phyloP scores from a whole-genome alignment of 2,888 invertebrate species.

The Mesochorus sp. region DNA sequence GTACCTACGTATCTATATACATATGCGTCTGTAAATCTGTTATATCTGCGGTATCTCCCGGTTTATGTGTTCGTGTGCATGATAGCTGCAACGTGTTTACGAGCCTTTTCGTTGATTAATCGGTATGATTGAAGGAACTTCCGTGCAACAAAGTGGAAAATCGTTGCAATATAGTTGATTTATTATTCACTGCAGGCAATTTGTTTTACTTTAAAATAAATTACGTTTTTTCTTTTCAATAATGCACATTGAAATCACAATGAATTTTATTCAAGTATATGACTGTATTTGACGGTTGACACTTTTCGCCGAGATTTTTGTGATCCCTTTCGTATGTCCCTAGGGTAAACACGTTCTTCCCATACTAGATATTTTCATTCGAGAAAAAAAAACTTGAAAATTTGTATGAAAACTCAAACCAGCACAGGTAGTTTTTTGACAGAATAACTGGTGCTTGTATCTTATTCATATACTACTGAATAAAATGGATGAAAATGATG shows the following conservation, averaged over 20 bases:
- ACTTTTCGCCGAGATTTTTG: no score
- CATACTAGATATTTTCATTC: no score
- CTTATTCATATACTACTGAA: no score
- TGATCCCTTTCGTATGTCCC: no score
- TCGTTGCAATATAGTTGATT: background rate
- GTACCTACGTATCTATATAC: conserved; percentile 4
- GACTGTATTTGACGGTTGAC: no score
- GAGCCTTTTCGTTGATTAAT: background rate
- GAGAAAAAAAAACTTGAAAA: no score
- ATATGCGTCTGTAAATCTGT: background rate
- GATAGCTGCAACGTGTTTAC: conserved; percentile 1
- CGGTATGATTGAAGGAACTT: background rate
- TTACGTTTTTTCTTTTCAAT: background rate
- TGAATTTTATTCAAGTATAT: no score
- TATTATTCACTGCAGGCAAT: background rate
- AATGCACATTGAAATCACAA: background rate
- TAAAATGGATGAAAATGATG: no score
- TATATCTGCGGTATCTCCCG: background rate
- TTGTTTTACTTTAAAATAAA: background rate
- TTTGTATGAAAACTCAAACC: no score
- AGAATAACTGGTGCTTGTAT: no score
- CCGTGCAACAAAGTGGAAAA: background rate
- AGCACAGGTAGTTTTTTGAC: no score
- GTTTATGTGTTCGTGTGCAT: background rate
- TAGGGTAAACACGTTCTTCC: no score